phyloP scores from a whole-genome alignment of 2,888 invertebrate genomes.

The Apomyelois bistriatella region DNA sequence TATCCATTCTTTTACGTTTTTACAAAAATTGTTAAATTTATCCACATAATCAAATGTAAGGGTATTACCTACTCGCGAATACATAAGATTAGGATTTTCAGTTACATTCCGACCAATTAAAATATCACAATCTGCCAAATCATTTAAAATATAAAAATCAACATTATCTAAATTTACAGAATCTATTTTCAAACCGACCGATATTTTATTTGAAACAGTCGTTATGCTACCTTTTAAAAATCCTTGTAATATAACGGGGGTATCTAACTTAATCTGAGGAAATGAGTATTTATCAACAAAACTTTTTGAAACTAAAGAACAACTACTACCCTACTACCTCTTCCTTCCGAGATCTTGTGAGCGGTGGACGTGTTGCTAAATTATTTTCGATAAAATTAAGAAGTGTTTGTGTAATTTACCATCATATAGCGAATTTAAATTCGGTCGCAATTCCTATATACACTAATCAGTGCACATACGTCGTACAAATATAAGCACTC shows the following conservation, averaged over 20 bases:
- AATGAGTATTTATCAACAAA: background rate
- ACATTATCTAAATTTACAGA: conserved; percentile 3
- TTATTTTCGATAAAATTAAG: conserved; percentile 1
- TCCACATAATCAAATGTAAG: conserved; percentile 18
- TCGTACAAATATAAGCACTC: background rate
- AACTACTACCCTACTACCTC: background rate
- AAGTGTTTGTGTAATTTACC: background rate
- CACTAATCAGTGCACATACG: background rate
- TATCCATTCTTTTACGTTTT: conserved; percentile 13
- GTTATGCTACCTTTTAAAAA: background rate
- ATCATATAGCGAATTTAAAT: conserved; percentile 6
- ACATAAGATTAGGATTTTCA: conserved; percentile 20
- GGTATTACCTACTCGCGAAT: conserved; percentile 19
- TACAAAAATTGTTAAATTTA: background rate
- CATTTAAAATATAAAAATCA: conserved; percentile 14
- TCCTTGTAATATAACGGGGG: background rate
- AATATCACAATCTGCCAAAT: conserved; percentile 19
- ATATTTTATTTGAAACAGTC: background rate
- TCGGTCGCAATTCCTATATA: background rate
- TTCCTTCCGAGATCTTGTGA: background rate
- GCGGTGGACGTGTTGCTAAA: background rate
- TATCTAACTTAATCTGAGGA: background rate
- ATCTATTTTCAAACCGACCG: background rate
- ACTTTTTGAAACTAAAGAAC: background rate
- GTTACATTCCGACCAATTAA: conserved; percentile 23